Evolutionary conservation across 2,888 invertebrate species (phyloP), one percentile per base, ranked within the genome.

Genomic region (Neria commutata): DNA sequence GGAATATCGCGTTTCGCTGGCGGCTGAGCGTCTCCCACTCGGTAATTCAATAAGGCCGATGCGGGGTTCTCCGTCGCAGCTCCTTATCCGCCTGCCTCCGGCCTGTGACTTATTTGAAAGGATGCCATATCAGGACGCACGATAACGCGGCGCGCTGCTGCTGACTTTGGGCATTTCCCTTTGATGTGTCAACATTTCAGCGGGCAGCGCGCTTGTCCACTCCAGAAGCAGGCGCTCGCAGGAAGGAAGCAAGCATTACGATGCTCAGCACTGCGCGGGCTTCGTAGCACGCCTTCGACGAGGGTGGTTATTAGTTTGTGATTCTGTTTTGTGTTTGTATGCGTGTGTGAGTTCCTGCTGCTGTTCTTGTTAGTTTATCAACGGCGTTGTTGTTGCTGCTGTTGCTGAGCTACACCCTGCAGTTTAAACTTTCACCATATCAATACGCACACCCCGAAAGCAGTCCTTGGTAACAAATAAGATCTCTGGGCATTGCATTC

Each of bases 41-140:
- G 59, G 67, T 62, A 68, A 70, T 64, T 61, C 57, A 67, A 68
- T 73, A 70, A 66, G 54, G 58, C 72, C 71, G 73, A 74, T 74
- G 69, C 74, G 64, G 34, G 11, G 34, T 34, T 3, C n/a, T 11
- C n/a, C 14, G n/a, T 40, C n/a, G 4, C n/a, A 5, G 5, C 40
- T 8, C 40, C n/a, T 19, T 37, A 34, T 16, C 34, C 23, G 34
- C 16, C 40, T 17, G 19, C n/a, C n/a, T 47, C 47, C 16, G 47
- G 62, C 25, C 16, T 52, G 25, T 52, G 23, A 65, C 68, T 67
- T 67, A 66, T 67, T 62, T 61, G 58, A 50, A 54, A 47, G 62
- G 60, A 67, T 69, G 63, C 65, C 23, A 69, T 68, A 60, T 56
- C 68, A 51, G 24, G n/a, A n/a, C n/a, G n/a, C n/a, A n/a, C n/a